A percentile compares a stretch with the other conserved stretches of the same genome.
Conservation (phyloP, 2,888 invertebrate genomes). For the Salpingus planirostris region DNA sequence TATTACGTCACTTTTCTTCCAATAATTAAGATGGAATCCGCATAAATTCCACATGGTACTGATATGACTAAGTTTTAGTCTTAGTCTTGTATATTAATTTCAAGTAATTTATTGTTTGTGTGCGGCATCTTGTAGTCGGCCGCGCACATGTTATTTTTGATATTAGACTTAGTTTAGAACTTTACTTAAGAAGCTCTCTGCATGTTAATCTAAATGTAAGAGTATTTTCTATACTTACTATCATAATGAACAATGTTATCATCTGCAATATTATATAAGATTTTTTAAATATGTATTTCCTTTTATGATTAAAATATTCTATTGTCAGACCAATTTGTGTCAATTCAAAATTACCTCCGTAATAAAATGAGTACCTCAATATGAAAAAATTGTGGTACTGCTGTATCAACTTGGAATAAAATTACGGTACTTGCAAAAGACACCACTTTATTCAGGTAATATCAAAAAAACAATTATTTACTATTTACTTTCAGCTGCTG, state of each 20-base stretch:
- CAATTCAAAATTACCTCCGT: background rate
- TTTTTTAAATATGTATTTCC: conserved; percentile 36
- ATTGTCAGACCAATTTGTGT: conserved; percentile 6
- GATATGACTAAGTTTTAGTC: conserved; percentile 24
- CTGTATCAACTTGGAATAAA: no score
- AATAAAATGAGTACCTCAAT: background rate
- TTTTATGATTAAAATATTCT: conserved; percentile 35
- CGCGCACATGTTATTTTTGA: conserved; percentile 28
- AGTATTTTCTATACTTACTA: conserved; percentile 23
- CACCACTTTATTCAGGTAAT: no score
- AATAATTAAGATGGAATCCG: conserved; percentile 15
- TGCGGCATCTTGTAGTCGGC: conserved; percentile 24
- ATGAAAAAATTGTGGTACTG: background rate
- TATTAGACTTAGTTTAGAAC: conserved; percentile 28
- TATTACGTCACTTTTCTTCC: conserved; percentile 2
- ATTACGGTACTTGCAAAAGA: no score
- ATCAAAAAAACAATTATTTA: no score
- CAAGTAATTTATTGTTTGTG: conserved; percentile 23
- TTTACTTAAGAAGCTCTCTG: conserved; percentile 39
- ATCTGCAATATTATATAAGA: conserved; percentile 36
- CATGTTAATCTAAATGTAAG: conserved; percentile 29
- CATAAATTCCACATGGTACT: conserved; percentile 28
- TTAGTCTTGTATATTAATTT: conserved; percentile 20
- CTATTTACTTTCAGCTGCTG: conserved; percentile 1
- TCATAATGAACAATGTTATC: conserved; percentile 20